A percentile compares a stretch with the other conserved stretches of the same genome.
Evolutionary conservation across 2,113 vertebrate species (phyloP).

Genomic region (Romanogobio albipinnatus): DNA sequence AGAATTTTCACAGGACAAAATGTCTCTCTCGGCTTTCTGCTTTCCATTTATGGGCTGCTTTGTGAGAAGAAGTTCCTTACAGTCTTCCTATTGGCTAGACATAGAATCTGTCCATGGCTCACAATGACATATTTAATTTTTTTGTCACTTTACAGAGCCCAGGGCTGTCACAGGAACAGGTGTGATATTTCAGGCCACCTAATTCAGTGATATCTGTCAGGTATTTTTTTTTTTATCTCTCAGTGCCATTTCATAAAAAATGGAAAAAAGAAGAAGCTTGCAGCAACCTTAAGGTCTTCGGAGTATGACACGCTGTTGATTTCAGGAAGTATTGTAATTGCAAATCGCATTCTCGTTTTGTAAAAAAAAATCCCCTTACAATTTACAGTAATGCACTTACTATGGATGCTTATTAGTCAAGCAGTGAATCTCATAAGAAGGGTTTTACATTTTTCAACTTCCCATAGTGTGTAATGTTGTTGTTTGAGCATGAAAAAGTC

Average conservation of each 20-base stretch:
- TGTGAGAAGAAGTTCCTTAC: neutral
- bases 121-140: neutral
- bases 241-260: neutral
- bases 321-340: neutral
- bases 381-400: neutral
- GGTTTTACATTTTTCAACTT: too few species aligned
- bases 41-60: neutral
- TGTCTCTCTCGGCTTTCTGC: neutral
- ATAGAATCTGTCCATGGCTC: neutral
- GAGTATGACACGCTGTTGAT: neutral
- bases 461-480: too few species aligned
- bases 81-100: neutral
- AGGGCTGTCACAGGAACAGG: neutral
- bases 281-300: neutral
- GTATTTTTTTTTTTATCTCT: neutral
- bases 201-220: neutral
- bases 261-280: too few species aligned
- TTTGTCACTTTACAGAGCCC: neutral
- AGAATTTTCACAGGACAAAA: neutral
- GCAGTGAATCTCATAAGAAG: neutral
- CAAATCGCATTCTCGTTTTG: neutral
- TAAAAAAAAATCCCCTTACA: too few species aligned
- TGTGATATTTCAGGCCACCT: conserved; percentile 9
- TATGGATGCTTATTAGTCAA: too few species aligned
- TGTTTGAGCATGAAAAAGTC: too few species aligned